Evolutionary conservation across 1,140 invertebrate species (phyloP), one percentile per base, ranked within the genome.

Genomic region (Caenorhabditis briggsae): DNA sequence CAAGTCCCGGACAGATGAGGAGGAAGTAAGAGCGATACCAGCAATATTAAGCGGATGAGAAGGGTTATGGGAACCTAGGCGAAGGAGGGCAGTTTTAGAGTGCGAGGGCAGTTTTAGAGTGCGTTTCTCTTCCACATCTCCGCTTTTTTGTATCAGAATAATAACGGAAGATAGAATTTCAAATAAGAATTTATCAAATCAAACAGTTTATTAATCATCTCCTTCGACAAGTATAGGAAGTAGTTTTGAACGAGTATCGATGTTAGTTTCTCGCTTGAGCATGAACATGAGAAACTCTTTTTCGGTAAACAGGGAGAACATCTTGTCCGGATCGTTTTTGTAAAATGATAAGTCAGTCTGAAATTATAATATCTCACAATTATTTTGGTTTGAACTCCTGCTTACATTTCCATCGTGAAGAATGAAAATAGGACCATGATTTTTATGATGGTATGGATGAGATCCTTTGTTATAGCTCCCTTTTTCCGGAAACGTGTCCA

Each of bases 391-490:
- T 16, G 25, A 50, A 50, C 18, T 7, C 11, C 3, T 23, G 11
- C 46, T 23, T 9, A 78, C 70, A 3, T 33, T 50, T 50, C 70
- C 70, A 53, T 78, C 70, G n/a, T 78, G 70, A 50, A 78, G 12
- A 20, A 78, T 11, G n/a, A 78, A 78, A 11, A 78, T 78, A 12
- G 70, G 70, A 9, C 70, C 70, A 53, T 53, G 70, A 78, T 78
- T 6, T 6, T 78, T 78, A 53, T 78, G 70, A 25, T 53, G 70
- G n/a, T 78, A 78, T 23, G 70, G 70, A 78, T 78, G 70, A 23
- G 70, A 6, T 20, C 46, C 46, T 50, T 50, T 50, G 46, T 78
- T 78, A n/a, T 20, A 78, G 11, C 3, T 23, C 2, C 50, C 70
- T 23, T 78, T 78, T 14, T 78, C 70, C 6, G 70, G 70, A 9